Evolutionary conservation across 2,888 invertebrate species (phyloP), one percentile per base, ranked within the genome.

Genomic region (Yponomeuta malinellus): DNA sequence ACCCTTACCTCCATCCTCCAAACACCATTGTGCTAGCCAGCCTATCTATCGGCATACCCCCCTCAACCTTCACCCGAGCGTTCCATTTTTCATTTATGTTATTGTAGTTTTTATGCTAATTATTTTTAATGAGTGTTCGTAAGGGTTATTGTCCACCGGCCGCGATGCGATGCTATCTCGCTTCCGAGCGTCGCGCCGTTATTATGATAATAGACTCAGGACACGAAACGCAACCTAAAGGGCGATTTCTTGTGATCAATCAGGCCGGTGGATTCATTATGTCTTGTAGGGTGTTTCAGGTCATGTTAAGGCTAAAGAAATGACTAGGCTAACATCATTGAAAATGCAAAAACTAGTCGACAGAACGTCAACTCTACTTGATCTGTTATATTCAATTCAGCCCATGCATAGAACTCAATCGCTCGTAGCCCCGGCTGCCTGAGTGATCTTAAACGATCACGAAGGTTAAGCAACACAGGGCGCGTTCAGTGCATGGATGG

Each of bases 111-210:
- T 85, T 87, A 70, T 85, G 84, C 77, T 86, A 86, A 87, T 88
- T 83, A 86, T 86, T 82, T 87, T 86, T 86, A 88, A 86, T 86
- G 83, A 86, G 84, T 83, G 84, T 82, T 76, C 77, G 81, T 86
- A 83, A 87, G 88, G 86, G 90, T 90, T 88, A 90, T 90, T 89
- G 90, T 90, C 90, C 90, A 90, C 81, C 83, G 87, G 83, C 84
- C 87, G 88, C 89, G 87, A 89, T 88, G 81, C 80, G 90, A 90
- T 90, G 81, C 81, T 89, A 90, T 90, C 90, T 85, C 70, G 81
- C 75, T 88, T 87, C 88, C 88, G 85, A 86, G 81, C 87, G 90
- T 89, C 90, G 90, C 88, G 85, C 83, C 78, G 79, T 81, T 82
- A 83, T 89, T 88, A 89, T 86, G 87, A 88, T 90, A 90, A 90